A percentile compares a stretch with the other conserved stretches of the same genome.
These are phyloP conservation scores for Euplagia quadripunctaria DNA, from an alignment of 2,888 invertebrate genomes.

Conservation along the genomic window DNA sequence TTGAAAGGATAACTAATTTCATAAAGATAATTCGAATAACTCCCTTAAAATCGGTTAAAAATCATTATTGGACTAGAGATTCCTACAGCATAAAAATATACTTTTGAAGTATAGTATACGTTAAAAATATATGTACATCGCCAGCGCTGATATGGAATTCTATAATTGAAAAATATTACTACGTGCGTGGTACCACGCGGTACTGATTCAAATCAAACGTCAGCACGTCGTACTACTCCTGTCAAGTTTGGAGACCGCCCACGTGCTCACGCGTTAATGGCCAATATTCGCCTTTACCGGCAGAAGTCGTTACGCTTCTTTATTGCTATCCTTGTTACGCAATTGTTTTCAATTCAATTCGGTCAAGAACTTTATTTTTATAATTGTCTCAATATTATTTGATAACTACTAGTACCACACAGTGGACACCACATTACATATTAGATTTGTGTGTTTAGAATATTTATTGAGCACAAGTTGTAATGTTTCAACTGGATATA, in stretches of 20 bases:
- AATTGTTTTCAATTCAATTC: conserved; percentile 68
- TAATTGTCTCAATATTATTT: conserved; percentile 16
- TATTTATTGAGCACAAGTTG: not conserved
- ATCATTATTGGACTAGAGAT: too few relatives aligned
- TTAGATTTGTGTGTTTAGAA: not conserved
- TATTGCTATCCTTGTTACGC: conserved; percentile 67
- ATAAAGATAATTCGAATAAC: too few relatives aligned
- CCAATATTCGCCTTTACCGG: conserved; percentile 74
- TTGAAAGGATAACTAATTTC: not conserved
- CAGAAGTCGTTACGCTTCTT: conserved; percentile 57
- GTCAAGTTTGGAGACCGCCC: conserved; percentile 78
- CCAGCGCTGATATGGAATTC: conserved; percentile 27
- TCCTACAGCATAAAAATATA: too few relatives aligned
- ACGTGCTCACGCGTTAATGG: conserved; percentile 78
- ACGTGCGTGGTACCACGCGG: conserved; percentile 50
- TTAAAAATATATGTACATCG: conserved; percentile 10
- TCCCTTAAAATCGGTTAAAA: too few relatives aligned
- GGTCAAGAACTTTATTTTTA: conserved; percentile 67
- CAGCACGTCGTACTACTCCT: conserved; percentile 52
- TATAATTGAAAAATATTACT: conserved; percentile 41
- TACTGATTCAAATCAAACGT: conserved; percentile 47
- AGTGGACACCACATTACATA: not conserved
- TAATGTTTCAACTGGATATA: not conserved
- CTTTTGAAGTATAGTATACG: not conserved
- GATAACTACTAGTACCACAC: not conserved